A percentile compares a stretch with the other conserved stretches of the same genome.
Conservation (phyloP, 2,797 vertebrate species). For the Fringilla coelebs region DNA sequence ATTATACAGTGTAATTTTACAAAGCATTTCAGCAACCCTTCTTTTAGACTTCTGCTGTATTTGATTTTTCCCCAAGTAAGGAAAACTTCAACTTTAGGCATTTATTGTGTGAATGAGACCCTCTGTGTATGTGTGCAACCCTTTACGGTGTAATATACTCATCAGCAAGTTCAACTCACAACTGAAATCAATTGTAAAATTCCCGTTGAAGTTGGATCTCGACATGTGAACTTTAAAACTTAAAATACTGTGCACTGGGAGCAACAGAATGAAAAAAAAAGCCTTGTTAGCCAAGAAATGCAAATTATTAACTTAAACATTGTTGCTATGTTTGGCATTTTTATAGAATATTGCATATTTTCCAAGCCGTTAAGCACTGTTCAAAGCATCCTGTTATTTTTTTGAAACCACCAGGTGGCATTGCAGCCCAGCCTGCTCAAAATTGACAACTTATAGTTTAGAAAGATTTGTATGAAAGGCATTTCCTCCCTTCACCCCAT, state of each 20-base stretch:
- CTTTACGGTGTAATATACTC: background rate
- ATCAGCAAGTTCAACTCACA: constrained; percentile 34
- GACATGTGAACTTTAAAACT: background rate
- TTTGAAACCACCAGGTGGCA: constrained; percentile 78
- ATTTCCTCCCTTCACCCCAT: background rate
- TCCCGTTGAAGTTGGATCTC: background rate
- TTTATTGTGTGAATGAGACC: background rate
- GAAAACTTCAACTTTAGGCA: constrained; percentile 24
- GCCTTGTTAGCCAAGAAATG: background rate
- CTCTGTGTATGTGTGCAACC: background rate
- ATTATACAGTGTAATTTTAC: constrained; percentile 86
- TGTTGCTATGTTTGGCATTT: background rate
- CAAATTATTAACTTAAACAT: background rate
- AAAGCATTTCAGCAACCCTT: constrained; percentile 72
- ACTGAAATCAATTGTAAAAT: constrained; percentile 31
- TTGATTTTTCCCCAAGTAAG: constrained; percentile 58
- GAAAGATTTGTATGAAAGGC: background rate
- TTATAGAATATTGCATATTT: constrained; percentile 20
- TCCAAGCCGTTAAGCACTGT: background rate
- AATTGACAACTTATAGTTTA: background rate
- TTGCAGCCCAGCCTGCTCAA: constrained; percentile 73
- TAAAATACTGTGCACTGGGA: background rate
- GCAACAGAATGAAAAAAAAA: background rate
- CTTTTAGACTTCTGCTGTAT: constrained; percentile 56
- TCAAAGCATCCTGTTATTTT: constrained; percentile 3